These are phyloP conservation scores for Sternotherus odoratus DNA, from an alignment of 2,797 vertebrate genomes.

Conservation along the genomic window DNA sequence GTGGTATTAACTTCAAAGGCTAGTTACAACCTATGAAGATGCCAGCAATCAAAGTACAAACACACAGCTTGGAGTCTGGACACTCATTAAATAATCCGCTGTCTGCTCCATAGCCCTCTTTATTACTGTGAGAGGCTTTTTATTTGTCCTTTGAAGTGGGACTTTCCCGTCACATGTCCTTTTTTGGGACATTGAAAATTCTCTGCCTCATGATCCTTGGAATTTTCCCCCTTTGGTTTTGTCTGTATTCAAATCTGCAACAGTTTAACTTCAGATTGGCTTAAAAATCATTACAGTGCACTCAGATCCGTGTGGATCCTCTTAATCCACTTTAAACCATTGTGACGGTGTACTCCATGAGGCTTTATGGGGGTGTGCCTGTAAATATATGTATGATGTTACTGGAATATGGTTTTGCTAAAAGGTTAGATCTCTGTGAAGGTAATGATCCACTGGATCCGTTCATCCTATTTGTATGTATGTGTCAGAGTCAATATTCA, in stretches of 20 bases:
- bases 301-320: neutral
- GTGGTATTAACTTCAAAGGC: neutral
- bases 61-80: neutral
- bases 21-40: neutral
- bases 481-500: no score
- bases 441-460: no score
- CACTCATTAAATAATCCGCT: neutral
- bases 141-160: neutral
- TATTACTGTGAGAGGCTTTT: neutral
- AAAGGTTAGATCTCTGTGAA: no score
- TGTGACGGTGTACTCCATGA: no score
- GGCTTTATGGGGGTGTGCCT: no score
- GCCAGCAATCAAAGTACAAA: neutral
- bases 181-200: neutral
- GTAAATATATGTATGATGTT: no score
- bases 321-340: neutral
- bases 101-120: neutral
- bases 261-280: neutral
- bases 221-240: neutral
- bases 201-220: neutral
- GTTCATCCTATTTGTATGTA: no score
- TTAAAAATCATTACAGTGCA: neutral
- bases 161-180: neutral
- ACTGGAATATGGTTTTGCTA: no score
- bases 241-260: fast-evolving